phyloP scores from a whole-genome alignment of 1,140 invertebrate species.

The Cephus cinctus region DNA sequence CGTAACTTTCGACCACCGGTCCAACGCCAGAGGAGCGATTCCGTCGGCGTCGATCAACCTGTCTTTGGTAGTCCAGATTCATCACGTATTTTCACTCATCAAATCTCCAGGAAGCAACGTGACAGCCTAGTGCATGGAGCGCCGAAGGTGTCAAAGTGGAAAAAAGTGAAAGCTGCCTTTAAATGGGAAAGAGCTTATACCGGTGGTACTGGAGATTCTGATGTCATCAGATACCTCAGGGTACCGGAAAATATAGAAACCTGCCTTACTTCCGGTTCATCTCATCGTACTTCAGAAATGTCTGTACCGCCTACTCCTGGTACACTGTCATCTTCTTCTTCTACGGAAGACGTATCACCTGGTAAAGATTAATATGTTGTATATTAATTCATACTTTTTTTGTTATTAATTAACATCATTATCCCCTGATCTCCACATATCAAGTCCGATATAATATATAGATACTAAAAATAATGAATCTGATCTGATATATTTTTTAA shows the following conservation, averaged over 20 bases:
- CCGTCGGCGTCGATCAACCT: conserved; percentile 47
- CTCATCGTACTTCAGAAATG: conserved; percentile 22
- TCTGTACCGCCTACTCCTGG: conserved; percentile 47
- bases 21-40: conserved; percentile 49
- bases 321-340: conserved; percentile 55
- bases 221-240: conserved; percentile 51
- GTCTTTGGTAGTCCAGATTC: neutral
- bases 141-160: conserved; percentile 76
- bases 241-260: conserved; percentile 40
- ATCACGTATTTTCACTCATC: neutral
- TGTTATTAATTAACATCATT: too few relatives aligned
- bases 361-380: too few relatives aligned
- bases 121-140: conserved; percentile 13
- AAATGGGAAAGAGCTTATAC: conserved; percentile 68
- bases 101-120: conserved; percentile 4
- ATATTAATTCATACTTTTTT: too few relatives aligned
- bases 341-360: conserved; percentile 53
- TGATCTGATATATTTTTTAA: too few relatives aligned
- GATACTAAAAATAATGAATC: too few relatives aligned
- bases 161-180: conserved; percentile 78
- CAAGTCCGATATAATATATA: too few relatives aligned
- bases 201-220: conserved; percentile 40
- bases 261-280: conserved; percentile 4
- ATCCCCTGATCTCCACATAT: too few relatives aligned
- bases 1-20: conserved; percentile 10